These are phyloP conservation scores for Acrocephalus kingi DNA, from an alignment of 2,113 vertebrate genomes.

Conservation along the genomic window DNA sequence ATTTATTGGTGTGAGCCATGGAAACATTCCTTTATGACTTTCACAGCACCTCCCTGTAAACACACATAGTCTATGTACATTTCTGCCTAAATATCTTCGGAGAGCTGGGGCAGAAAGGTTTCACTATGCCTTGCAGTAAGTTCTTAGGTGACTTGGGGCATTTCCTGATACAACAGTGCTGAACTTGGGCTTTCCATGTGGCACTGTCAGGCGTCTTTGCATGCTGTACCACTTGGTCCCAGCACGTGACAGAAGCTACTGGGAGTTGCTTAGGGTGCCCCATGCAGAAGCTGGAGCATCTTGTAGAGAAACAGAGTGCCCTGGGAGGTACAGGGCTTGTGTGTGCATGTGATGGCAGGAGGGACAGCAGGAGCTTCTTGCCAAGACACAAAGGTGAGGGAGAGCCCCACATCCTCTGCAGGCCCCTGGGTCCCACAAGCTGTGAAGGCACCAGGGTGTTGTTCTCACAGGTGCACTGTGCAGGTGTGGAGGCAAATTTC, in stretches of 20 bases:
- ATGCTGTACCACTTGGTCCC: background rate
- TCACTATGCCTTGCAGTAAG: background rate
- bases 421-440: background rate
- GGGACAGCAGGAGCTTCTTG: background rate
- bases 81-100: background rate
- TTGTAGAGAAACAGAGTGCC: background rate
- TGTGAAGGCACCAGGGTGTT: background rate
- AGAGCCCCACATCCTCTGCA: background rate
- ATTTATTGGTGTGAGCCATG: background rate
- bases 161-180: background rate
- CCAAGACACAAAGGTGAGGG: background rate
- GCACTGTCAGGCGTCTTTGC: background rate
- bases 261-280: background rate
- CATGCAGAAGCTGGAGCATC: background rate
- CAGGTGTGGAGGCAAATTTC: background rate
- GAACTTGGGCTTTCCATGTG: background rate
- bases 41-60: background rate
- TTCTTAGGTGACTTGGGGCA: background rate
- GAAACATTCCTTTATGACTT: background rate
- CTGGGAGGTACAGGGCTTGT: background rate
- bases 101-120: background rate
- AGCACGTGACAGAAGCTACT: background rate
- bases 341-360: background rate
- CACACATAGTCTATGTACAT: accelerated
- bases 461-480: background rate